Evolutionary conservation across 2,113 vertebrate species (phyloP).

Genomic region (Pluvialis apricaria): DNA sequence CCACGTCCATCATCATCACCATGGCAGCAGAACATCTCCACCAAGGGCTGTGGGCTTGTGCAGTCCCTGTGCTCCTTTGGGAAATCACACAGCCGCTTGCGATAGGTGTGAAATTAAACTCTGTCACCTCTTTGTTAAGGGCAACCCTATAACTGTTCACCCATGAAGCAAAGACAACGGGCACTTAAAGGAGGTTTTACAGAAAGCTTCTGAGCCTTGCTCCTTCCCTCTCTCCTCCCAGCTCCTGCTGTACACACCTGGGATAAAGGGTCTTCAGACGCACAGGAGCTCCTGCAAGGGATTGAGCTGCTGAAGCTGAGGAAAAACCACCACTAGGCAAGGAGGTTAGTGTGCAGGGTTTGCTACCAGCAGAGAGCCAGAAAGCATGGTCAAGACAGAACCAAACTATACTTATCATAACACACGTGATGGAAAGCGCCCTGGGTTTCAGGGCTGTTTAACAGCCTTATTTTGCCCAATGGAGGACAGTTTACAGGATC

Average conservation of each 20-base stretch:
- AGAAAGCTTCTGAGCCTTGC: background rate
- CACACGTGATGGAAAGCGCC: background rate
- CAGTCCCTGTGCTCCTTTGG: background rate
- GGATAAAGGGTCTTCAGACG: background rate
- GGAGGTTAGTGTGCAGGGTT: background rate
- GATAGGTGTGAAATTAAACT: slow-evolving; percentile 15
- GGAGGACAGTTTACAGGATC: background rate
- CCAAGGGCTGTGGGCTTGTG: background rate
- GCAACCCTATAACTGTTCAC: background rate
- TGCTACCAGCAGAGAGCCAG: background rate
- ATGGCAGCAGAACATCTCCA: background rate
- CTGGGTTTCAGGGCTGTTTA: background rate
- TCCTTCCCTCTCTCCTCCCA: background rate
- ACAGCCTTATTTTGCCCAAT: background rate
- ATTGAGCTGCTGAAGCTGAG: background rate
- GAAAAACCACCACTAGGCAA: background rate
- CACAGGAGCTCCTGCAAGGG: background rate
- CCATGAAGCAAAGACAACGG: background rate
- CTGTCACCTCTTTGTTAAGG: background rate
- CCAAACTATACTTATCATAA: background rate
- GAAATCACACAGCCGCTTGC: background rate
- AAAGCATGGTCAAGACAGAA: background rate
- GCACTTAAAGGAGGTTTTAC: background rate
- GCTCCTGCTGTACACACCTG: background rate
- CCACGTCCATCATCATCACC: background rate